phyloP scores from a whole-genome alignment of 2,113 vertebrate genomes.

The Leptocoma aspasia region DNA sequence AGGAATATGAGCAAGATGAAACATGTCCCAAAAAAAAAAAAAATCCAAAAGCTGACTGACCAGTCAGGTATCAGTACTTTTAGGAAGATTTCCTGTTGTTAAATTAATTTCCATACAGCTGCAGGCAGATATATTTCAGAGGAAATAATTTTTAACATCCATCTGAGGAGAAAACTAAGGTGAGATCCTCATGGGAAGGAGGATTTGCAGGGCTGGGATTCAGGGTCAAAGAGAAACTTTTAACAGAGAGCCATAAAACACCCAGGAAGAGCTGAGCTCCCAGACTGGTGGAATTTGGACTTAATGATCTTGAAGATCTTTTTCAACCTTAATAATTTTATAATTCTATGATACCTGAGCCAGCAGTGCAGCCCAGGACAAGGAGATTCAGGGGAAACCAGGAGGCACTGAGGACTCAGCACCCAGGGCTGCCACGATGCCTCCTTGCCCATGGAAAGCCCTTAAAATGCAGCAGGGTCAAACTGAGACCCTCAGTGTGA shows the following conservation, averaged over 20 bases:
- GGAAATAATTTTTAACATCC: background rate
- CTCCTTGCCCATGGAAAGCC: background rate
- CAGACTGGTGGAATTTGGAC: background rate
- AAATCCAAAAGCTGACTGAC: background rate
- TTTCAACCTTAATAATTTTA: too few relatives aligned
- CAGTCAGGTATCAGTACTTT: background rate
- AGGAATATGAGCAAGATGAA: background rate
- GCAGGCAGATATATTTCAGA: background rate
- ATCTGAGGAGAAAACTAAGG: background rate
- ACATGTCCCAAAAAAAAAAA: background rate
- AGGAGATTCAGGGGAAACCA: background rate
- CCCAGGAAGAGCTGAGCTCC: background rate
- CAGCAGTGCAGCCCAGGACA: background rate
- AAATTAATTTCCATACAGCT: background rate
- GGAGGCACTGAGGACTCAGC: background rate
- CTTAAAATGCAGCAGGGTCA: background rate
- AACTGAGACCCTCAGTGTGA: background rate
- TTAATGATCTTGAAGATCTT: background rate
- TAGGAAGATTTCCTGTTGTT: background rate
- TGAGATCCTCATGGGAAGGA: background rate
- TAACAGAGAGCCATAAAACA: background rate
- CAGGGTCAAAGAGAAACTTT: background rate
- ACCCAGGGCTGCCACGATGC: accelerated
- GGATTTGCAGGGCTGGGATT: background rate
- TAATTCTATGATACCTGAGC: background rate